phyloP scores from a whole-genome alignment of 2,113 vertebrate genomes.

The Ophiodon elongatus region DNA sequence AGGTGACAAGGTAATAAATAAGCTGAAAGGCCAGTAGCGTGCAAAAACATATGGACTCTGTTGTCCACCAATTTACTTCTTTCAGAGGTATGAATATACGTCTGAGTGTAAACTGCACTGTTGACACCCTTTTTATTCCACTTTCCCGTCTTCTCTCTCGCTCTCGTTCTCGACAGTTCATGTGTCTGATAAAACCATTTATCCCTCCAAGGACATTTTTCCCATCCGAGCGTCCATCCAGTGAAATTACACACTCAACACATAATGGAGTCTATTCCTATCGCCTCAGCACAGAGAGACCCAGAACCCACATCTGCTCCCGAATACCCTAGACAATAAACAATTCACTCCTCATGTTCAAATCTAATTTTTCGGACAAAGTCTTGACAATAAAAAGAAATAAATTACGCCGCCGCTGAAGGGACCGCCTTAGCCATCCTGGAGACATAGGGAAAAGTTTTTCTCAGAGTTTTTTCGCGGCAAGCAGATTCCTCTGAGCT shows the following conservation, averaged over 20 bases:
- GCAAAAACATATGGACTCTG: not conserved
- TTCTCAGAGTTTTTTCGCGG: conserved; percentile 71
- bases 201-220: conserved; percentile 78
- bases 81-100: conserved; percentile 16
- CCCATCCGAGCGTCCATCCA: conserved; percentile 72
- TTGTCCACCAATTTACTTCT: conserved; percentile 34
- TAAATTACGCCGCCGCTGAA: conserved; percentile 68
- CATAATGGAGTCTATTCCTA: conserved; percentile 81
- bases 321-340: conserved; percentile 86
- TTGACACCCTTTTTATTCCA: conserved; percentile 57
- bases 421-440: conserved; percentile 65
- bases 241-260: conserved; percentile 76
- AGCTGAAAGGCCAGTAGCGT: not conserved
- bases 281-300: conserved; percentile 81
- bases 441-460: conserved; percentile 78
- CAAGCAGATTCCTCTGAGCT: conserved; percentile 81
- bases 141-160: conserved; percentile 5
- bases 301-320: conserved; percentile 78
- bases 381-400: conserved; percentile 80
- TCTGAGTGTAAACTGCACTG: conserved; percentile 39
- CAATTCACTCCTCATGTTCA: conserved; percentile 81
- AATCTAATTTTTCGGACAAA: conserved; percentile 84
- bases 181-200: conserved; percentile 76
- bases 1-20: conserved; percentile 1
- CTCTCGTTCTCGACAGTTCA: conserved; percentile 58